Conservation (phyloP, 2,888 invertebrate species). For the Spodoptera picta region DNA sequence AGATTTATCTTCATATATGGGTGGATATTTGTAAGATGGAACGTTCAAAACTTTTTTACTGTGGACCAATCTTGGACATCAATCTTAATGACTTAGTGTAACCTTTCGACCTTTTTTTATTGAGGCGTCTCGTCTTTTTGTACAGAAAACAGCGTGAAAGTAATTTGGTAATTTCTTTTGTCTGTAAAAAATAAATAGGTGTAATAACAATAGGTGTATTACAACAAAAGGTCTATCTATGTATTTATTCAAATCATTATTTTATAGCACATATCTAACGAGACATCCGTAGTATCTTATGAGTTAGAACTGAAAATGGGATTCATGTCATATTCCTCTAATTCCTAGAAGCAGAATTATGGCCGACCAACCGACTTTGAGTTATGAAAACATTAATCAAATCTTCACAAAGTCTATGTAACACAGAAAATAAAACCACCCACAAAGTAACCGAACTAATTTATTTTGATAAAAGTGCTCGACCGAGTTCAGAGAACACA, state of each 20-base stretch:
- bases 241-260: neutral
- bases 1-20: conserved; percentile 55
- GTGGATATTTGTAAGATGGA: conserved; percentile 46
- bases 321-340: too few species aligned
- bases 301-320: too few species aligned
- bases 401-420: too few species aligned
- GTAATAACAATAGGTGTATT: neutral
- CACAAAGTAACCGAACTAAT: neutral
- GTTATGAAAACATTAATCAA: too few species aligned
- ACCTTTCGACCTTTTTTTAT: conserved; percentile 42
- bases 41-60: conserved; percentile 47
- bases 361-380: too few species aligned
- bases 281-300: too few species aligned
- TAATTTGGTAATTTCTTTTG: conserved; percentile 24
- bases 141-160: conserved; percentile 11
- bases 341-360: too few species aligned
- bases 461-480: conserved; percentile 25
- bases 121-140: conserved; percentile 25
- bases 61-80: conserved; percentile 42
- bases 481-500: neutral
- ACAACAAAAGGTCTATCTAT: neutral
- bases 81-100: conserved; percentile 53
- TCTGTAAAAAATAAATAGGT: neutral
- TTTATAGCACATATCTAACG: too few species aligned
- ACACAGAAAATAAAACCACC: too few species aligned